phyloP scores from a whole-genome alignment of 2,888 invertebrate species.

The Xanthia icteritia region DNA sequence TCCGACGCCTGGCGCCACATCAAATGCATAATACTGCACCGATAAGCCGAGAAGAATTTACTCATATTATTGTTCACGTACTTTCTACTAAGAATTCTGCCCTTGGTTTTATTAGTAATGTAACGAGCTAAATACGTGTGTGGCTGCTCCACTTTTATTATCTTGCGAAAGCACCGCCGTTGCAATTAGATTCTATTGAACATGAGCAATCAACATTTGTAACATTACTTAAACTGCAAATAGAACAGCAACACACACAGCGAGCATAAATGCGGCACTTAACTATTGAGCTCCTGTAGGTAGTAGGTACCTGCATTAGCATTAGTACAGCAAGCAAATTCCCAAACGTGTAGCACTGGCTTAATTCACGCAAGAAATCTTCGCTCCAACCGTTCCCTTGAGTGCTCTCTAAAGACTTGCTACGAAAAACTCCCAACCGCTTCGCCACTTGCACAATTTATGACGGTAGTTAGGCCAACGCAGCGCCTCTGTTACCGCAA shows the following conservation, averaged over 20 bases:
- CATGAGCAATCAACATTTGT: slow-evolving; percentile 53
- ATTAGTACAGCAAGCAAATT: slow-evolving; percentile 72
- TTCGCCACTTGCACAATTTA: slow-evolving; percentile 83
- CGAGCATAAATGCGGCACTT: slow-evolving; percentile 64
- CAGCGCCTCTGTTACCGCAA: slow-evolving; percentile 74
- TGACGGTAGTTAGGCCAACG: slow-evolving; percentile 82
- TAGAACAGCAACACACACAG: slow-evolving; percentile 45
- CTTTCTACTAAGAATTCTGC: slow-evolving; percentile 28
- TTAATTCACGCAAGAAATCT: slow-evolving; percentile 83
- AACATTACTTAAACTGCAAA: slow-evolving; percentile 36
- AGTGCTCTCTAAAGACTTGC: slow-evolving; percentile 81
- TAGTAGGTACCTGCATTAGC: slow-evolving; percentile 68
- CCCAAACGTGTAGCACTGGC: slow-evolving; percentile 72
- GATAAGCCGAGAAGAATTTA: slow-evolving; percentile 54
- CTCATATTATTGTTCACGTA: slow-evolving; percentile 50
- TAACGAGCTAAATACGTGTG: not conserved
- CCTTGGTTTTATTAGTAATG: slow-evolving; percentile 23
- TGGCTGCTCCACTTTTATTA: slow-evolving; percentile 9
- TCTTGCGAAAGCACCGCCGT: slow-evolving; percentile 7
- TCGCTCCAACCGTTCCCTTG: slow-evolving; percentile 76
- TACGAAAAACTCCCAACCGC: slow-evolving; percentile 79
- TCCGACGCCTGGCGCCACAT: slow-evolving; percentile 56
- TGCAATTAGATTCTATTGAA: slow-evolving; percentile 49
- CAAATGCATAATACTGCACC: slow-evolving; percentile 65
- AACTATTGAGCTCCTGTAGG: slow-evolving; percentile 59